A percentile compares a stretch with the other conserved stretches of the same genome.
Evolutionary conservation across 2,797 vertebrate genomes (phyloP).

Genomic region (Syngnathus rostellatus): DNA sequence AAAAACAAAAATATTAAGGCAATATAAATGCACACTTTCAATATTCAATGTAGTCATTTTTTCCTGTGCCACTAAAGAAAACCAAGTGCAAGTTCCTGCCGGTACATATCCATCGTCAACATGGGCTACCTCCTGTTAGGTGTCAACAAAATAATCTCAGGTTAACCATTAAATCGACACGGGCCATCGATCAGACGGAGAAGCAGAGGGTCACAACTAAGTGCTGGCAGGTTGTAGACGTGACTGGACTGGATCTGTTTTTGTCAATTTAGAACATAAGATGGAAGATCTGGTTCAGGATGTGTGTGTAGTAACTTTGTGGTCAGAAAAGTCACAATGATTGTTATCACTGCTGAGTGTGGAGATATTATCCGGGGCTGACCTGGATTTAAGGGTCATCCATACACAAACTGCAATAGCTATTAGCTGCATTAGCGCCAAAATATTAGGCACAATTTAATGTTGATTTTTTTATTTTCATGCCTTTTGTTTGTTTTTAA

Average conservation of each 20-base stretch:
- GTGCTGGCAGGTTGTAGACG: conserved; percentile 29
- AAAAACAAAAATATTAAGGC: no score
- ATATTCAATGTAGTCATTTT: no score
- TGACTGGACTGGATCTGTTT: conserved; percentile 13
- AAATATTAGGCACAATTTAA: neutral
- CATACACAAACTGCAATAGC: neutral
- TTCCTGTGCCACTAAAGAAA: neutral
- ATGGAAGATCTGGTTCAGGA: neutral
- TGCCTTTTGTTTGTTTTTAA: no score
- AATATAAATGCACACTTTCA: no score
- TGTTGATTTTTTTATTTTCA: no score
- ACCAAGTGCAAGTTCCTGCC: neutral
- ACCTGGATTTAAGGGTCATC: neutral
- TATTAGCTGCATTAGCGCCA: neutral
- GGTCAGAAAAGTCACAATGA: neutral
- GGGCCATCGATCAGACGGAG: conserved; percentile 43
- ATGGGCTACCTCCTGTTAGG: conserved; percentile 44
- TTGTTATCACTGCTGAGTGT: conserved; percentile 13
- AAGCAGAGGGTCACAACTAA: neutral
- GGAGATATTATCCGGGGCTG: neutral
- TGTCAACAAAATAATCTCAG: conserved; percentile 54
- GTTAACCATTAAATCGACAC: conserved; percentile 51
- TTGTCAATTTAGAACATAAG: neutral
- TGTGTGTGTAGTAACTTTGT: neutral
- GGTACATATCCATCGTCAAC: conserved; percentile 19